Evolutionary conservation across 2,888 invertebrate genomes (phyloP), one percentile per base, ranked within the genome.

Genomic region (Deilephila porcellus): DNA sequence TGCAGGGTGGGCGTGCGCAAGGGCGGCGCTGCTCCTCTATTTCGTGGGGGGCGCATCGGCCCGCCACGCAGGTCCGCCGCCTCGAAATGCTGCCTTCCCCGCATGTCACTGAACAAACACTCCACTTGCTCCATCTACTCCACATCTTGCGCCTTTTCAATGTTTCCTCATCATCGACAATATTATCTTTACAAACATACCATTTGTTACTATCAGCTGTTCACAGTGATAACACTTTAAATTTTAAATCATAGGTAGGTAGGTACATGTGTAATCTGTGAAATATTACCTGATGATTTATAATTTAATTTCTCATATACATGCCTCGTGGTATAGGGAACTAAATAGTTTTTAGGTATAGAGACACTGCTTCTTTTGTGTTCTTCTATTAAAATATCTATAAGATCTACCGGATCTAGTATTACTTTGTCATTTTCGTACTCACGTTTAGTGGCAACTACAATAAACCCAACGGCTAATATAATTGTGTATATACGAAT

Each of bases 71-170:
- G 2, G 86, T 70, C 4, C 93, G 87, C 73, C 80, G 83, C 60
- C 93, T 84, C 14, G 78, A 75, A 64, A 89, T 85, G 8, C 74
- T 80, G 0, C 93, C 93, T 3, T 80, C 78, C 0, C 93, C 93
- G 75, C 93, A 93, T 1, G 89, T 90, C 70, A 90, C 91, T 0
- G 93, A 92, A 77, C 93, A 93, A 2, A 81, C 80, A 8, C 90
- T 85, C 93, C 93, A 93, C 77, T 91, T 93, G 56, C 92, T 88
- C 93, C 93, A 93, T 32, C 92, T 87, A 79, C 93, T 93, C 93
- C 93, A 93, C 14, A 92, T 83, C 77, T 93, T 93, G 32, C 91
- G 90, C 29, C 74, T 79, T 71, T 81, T 87, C 70, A 90, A 71
- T 4, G 74, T 76, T 67, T 86, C 86, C 19, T 83, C 84, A 67